phyloP scores from a whole-genome alignment of 2,888 invertebrate species.

The Diloba caeruleocephala region DNA sequence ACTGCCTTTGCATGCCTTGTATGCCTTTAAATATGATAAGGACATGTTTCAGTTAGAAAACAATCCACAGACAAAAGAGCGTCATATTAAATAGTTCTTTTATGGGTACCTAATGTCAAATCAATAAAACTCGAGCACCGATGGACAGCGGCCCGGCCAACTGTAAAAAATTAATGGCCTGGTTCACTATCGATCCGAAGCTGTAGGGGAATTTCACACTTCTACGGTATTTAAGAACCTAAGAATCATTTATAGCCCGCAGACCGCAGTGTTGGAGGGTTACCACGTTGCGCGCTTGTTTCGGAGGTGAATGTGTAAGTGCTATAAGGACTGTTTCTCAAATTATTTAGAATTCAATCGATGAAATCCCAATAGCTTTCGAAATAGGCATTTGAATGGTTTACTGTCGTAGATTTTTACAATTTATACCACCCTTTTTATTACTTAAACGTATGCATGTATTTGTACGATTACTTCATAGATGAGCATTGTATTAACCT shows the following conservation, averaged over 20 bases:
- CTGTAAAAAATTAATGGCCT: constrained; percentile 75
- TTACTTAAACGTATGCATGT: no score
- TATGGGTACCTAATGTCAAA: constrained; percentile 60
- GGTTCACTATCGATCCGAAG: constrained; percentile 66
- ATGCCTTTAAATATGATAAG: no score
- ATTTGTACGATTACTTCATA: no score
- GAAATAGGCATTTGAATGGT: no score
- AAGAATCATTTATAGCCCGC: constrained; percentile 21
- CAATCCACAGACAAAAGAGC: not conserved
- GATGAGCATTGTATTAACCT: no score
- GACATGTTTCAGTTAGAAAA: not conserved
- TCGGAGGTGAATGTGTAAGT: not conserved
- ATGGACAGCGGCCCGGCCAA: constrained; percentile 60
- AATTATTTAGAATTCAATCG: no score
- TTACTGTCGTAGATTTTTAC: no score
- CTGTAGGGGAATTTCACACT: constrained; percentile 49
- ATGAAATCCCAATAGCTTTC: no score
- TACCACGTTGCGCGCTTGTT: not conserved
- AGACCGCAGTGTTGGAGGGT: constrained; percentile 5
- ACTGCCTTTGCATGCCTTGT: no score
- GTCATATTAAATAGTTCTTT: constrained; percentile 39
- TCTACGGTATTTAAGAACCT: constrained; percentile 30
- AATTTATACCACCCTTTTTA: no score
- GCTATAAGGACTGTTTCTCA: no score
- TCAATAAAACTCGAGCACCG: constrained; percentile 65